phyloP scores from a whole-genome alignment of 2,888 invertebrate species.

The Troides oblongomaculatus region DNA sequence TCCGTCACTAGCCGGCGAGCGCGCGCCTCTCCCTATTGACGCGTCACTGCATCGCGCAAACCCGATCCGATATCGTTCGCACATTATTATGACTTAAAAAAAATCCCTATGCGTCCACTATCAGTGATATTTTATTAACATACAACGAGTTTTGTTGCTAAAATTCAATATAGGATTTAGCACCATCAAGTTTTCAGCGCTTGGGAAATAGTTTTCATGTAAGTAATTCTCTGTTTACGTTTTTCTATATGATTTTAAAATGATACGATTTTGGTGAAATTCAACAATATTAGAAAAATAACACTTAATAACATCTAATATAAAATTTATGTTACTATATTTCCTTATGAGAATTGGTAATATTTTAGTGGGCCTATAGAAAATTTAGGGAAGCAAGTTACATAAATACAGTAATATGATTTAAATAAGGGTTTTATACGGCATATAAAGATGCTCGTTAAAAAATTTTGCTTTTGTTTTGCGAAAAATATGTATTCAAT shows the following conservation, averaged over 20 bases:
- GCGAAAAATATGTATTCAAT: neutral
- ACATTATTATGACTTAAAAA: conserved; percentile 42
- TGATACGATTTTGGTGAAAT: conserved; percentile 10
- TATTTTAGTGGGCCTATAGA: too few relatives aligned
- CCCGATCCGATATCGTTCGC: conserved; percentile 40
- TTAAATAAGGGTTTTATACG: too few relatives aligned
- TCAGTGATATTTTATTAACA: conserved; percentile 28
- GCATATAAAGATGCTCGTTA: too few relatives aligned
- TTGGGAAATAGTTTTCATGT: conserved; percentile 21
- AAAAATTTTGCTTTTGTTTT: neutral
- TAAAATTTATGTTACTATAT: too few relatives aligned
- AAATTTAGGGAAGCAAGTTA: too few relatives aligned
- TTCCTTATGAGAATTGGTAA: too few relatives aligned
- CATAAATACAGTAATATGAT: too few relatives aligned
- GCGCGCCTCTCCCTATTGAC: conserved; percentile 62
- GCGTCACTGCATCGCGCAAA: conserved; percentile 48
- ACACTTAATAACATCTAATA: too few relatives aligned
- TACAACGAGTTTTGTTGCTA: conserved; percentile 7
- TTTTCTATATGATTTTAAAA: neutral
- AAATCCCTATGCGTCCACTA: conserved; percentile 27
- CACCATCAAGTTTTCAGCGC: neutral
- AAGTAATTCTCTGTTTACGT: conserved; percentile 32
- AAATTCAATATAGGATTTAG: conserved; percentile 9
- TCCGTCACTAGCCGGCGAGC: conserved; percentile 44
- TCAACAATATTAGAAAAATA: neutral